Base-by-base conservation (phyloP, 1,140 invertebrate species). In the Zaprionus lachaisei region DNA sequence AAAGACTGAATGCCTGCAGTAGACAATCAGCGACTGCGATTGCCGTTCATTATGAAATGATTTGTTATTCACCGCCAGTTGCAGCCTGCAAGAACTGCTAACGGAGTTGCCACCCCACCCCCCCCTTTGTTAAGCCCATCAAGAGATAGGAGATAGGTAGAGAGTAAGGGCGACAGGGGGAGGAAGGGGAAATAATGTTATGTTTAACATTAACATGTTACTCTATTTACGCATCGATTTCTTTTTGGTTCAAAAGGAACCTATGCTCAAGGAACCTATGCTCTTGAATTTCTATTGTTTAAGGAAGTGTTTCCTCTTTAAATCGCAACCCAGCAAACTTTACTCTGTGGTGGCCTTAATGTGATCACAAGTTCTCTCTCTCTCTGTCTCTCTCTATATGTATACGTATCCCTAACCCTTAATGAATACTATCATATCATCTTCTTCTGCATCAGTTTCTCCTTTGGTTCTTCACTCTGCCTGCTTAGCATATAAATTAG, bases 31-130 rank as follows among this genome's bases (percentile, higher is more conserved):
- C 49, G 49, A 55, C 17, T 55, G 49, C 24, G 47, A 17, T 64
- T 51, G 37, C 49, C 34, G 44, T 63, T n/a, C n/a, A 51, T 63
- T 64, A 38, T 37, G 20, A 37, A 65, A 37, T 65, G 62, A 65
- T 65, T 65, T 54, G 62, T 55, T 12, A 63, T 20, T 17, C 7
- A 47, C 7, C n/a, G 6, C 7, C 41, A 47, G 41, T 47, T 47
- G 41, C 41, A 47, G 41, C 7, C n/a, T 17, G n/a, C n/a, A 44
- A 2, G 2, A 44, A 44, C n/a, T 44, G 41, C n/a, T n/a, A 44
- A 41, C 2, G 38, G 15, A 41, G 15, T 41, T n/a, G 1, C 38
- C 2, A 6, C 38, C 15, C 28, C 0, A 24, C 20, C 20, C 0
- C 20, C 20, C 20, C 20, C 20, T 1, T 1, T 14, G 14, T 41